Conservation (phyloP, 2,888 invertebrate genomes). For the Campaea margaritaria region DNA sequence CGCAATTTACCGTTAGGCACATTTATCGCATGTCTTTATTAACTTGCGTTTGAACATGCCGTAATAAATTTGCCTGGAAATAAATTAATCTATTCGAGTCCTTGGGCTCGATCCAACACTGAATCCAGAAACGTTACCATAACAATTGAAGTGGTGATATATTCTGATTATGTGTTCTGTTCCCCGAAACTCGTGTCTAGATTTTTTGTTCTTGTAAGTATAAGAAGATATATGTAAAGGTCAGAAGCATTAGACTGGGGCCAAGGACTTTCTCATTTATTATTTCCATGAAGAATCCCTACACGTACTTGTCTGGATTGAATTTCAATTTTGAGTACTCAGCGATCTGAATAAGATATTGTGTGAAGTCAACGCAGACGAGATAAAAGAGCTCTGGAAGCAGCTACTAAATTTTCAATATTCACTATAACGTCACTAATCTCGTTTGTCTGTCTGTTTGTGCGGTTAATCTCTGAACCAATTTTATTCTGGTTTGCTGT, state of each 20-base stretch:
- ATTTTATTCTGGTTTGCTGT: no score
- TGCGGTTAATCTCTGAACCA: no score
- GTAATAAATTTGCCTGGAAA: constrained; percentile 42
- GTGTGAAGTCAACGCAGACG: background rate
- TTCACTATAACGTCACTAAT: no score
- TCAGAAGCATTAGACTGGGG: constrained; percentile 31
- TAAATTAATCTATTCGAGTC: constrained; percentile 44
- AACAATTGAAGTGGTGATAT: constrained; percentile 29
- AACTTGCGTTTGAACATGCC: constrained; percentile 36
- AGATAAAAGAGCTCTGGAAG: background rate
- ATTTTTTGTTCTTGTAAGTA: constrained; percentile 12
- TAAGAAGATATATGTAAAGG: constrained; percentile 18
- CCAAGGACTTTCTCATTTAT: constrained; percentile 28
- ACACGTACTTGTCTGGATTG: constrained; percentile 34
- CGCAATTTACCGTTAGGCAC: constrained; percentile 40
- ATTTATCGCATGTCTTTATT: constrained; percentile 43
- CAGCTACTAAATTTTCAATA: no score
- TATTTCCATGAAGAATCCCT: constrained; percentile 30
- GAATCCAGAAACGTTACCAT: constrained; percentile 31
- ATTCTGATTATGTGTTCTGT: constrained; percentile 24
- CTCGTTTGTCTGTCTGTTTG: no score
- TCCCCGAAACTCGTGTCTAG: constrained; percentile 5
- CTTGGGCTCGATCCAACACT: constrained; percentile 45
- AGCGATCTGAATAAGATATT: background rate
- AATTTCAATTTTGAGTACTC: constrained; percentile 31